A percentile compares a stretch with the other conserved stretches of the same genome.
These are phyloP conservation scores for Onchidella celtica DNA, from an alignment of 2,888 invertebrate species.

Conservation along the genomic window DNA sequence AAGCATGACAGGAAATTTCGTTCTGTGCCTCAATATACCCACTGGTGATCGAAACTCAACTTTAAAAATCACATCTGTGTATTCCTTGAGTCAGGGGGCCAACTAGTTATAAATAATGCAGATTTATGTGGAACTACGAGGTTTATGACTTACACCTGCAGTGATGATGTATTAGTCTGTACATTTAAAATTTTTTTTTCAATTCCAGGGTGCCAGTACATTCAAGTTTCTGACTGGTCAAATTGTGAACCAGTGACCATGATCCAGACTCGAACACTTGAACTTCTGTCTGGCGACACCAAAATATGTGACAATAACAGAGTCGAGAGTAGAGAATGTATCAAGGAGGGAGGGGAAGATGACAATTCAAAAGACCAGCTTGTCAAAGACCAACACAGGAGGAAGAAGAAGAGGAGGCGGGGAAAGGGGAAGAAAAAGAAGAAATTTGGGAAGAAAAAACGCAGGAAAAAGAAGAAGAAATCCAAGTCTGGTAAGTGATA, in stretches of 20 bases:
- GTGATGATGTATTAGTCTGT: not conserved
- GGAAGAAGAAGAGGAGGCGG: not conserved
- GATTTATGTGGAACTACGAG: too few relatives aligned
- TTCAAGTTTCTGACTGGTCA: conserved; percentile 48
- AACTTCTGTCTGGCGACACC: conserved; percentile 24
- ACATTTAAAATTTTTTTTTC: conserved; percentile 2
- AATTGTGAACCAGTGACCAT: conserved; percentile 33
- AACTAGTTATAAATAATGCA: too few relatives aligned
- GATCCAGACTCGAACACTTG: conserved; percentile 43
- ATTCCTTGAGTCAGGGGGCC: too few relatives aligned
- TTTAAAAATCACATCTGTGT: too few relatives aligned
- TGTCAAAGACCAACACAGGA: not conserved
- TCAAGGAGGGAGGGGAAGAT: not conserved
- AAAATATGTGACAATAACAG: conserved; percentile 31
- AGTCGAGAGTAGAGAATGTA: conserved; percentile 46
- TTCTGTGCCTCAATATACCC: too few relatives aligned
- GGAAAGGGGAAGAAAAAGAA: conserved; percentile 9
- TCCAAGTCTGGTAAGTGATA: not conserved
- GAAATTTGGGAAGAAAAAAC: not conserved
- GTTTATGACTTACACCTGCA: too few relatives aligned
- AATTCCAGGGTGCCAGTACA: conserved; percentile 42
- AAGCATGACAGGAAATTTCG: too few relatives aligned
- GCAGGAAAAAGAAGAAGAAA: not conserved
- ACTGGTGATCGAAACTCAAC: too few relatives aligned
- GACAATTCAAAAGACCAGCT: not conserved